A percentile compares a stretch with the other conserved stretches of the same genome.
Conservation (phyloP, 35 echinoderm and acorn worm species). For the Anneissia japonica region DNA sequence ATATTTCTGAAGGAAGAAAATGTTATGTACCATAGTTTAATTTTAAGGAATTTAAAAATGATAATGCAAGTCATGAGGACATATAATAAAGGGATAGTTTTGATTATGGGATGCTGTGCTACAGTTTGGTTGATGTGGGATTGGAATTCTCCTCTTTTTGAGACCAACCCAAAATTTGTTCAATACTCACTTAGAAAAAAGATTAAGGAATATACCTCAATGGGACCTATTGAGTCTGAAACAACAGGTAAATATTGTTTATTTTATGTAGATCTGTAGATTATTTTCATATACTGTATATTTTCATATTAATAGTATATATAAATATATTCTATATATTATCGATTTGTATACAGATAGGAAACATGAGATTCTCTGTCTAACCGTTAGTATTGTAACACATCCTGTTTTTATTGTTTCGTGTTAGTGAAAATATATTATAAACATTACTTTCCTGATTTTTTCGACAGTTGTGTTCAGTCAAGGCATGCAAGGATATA, state of each 20-base stretch:
- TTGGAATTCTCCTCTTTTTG: background rate
- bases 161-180: background rate
- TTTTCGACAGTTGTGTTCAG: background rate
- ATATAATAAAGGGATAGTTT: background rate
- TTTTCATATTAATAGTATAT: too few species aligned
- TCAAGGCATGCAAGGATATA: background rate
- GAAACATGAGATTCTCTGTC: too few species aligned
- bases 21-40: background rate
- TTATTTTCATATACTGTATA: too few species aligned
- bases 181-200: background rate
- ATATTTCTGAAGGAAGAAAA: background rate
- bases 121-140: background rate
- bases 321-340: too few species aligned
- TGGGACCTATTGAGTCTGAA: background rate
- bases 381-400: too few species aligned
- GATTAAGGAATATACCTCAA: background rate
- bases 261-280: too few species aligned
- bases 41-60: background rate
- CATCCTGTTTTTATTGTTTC: too few species aligned
- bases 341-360: too few species aligned
- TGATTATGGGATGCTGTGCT: background rate
- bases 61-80: background rate
- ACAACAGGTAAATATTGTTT: background rate
- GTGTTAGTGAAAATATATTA: too few species aligned
- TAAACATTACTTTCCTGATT: too few species aligned